A percentile compares a stretch with the other conserved stretches of the same genome.
Conservation (phyloP, 2,113 vertebrate species). For the Clarias macrocephalus region DNA sequence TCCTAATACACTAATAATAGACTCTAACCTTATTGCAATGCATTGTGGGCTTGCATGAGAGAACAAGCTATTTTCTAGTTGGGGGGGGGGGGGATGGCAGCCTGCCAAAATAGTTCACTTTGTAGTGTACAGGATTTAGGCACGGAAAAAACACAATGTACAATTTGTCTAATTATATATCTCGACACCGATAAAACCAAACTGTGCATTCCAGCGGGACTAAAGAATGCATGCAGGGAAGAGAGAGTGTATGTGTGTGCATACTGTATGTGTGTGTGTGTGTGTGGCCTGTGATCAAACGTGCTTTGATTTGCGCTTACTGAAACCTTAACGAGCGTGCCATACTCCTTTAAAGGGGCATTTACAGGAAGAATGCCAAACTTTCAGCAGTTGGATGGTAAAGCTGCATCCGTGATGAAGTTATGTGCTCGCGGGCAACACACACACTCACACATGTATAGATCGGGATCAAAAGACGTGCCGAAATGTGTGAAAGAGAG, state of each 20-base stretch:
- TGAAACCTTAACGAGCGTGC: slow-evolving; percentile 32
- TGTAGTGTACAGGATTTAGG: slow-evolving; percentile 8
- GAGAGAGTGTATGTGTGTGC: slow-evolving; percentile 18
- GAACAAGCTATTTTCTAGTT: not conserved
- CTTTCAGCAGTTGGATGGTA: slow-evolving; percentile 23
- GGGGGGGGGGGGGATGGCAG: not conserved
- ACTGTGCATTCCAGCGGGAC: not conserved
- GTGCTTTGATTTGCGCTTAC: slow-evolving; percentile 25
- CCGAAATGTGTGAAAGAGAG: not conserved
- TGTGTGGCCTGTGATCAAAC: slow-evolving; percentile 11
- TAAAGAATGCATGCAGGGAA: slow-evolving; percentile 1
- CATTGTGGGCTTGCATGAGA: not conserved
- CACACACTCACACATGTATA: not conserved
- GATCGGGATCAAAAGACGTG: slow-evolving; percentile 12
- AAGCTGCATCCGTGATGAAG: slow-evolving; percentile 29
- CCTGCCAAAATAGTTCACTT: slow-evolving; percentile 6
- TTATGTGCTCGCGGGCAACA: slow-evolving; percentile 1
- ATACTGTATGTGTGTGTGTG: slow-evolving; percentile 5
- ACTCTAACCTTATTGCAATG: not conserved
- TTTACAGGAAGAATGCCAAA: slow-evolving; percentile 42
- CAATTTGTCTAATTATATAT: slow-evolving; percentile 26
- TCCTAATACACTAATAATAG: not conserved
- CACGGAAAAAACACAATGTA: slow-evolving; percentile 30
- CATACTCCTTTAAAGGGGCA: slow-evolving; percentile 20
- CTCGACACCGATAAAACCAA: slow-evolving; percentile 17